Evolutionary conservation across 2,113 vertebrate species (phyloP).

Genomic region (Salvelinus fontinalis): DNA sequence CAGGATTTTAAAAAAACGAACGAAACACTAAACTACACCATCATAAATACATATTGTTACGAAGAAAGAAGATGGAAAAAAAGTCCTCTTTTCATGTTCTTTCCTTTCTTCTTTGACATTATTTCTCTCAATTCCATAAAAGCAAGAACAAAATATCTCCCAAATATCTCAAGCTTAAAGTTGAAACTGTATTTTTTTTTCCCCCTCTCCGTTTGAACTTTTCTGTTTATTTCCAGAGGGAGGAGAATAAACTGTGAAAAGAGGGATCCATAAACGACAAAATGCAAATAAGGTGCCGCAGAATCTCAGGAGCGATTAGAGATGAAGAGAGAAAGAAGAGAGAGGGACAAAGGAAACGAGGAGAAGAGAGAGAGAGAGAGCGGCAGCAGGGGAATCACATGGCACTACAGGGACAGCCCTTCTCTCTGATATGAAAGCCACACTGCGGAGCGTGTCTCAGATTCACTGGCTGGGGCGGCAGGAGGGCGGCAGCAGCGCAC

Average conservation of each 20-base stretch:
- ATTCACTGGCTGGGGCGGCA: conserved; percentile 57
- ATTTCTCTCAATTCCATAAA: no score
- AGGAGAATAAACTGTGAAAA: conserved; percentile 41
- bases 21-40: no score
- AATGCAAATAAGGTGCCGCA: conserved; percentile 67
- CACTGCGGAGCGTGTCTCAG: conserved; percentile 22
- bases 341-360: conserved; percentile 22
- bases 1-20: not conserved
- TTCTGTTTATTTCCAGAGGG: not conserved
- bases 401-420: conserved; percentile 58
- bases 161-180: no score
- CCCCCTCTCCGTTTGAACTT: no score
- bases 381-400: conserved; percentile 34
- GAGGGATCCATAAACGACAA: conserved; percentile 45
- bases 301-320: conserved; percentile 57
- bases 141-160: no score
- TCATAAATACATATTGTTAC: no score
- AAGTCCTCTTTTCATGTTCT: no score
- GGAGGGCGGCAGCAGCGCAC: conserved; percentile 16
- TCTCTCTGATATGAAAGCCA: conserved; percentile 60
- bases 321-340: conserved; percentile 68
- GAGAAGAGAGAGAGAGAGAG: no score
- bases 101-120: no score
- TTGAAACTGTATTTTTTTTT: conserved; percentile 13
- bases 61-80: no score